Evolutionary conservation across 2,888 invertebrate genomes (phyloP), one percentile per base, ranked within the genome.

Genomic region (Pyralis farinalis): DNA sequence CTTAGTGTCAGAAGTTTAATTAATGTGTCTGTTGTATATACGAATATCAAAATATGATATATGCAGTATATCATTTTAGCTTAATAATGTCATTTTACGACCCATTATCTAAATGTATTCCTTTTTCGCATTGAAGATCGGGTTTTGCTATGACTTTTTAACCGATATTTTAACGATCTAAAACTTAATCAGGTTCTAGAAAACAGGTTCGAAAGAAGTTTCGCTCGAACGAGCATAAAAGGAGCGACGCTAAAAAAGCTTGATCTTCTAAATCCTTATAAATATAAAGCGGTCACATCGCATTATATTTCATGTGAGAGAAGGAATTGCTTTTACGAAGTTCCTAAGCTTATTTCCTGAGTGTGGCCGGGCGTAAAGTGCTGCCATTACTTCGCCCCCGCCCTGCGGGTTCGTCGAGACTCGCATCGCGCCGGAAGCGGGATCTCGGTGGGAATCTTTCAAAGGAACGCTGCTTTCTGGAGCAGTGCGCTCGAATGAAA

Each of bases 281-380:
- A 84, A 85, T 85, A 84, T 79, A 76, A 75, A 84, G 75, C 77
- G 80, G 79, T 80, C 83, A 76, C 76, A 73, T 69, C 68, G 73
- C 73, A 70, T 85, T 83, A 87, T 86, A 87, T 86, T 86, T 86
- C 81, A 84, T 82, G 76, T 78, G 83, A 51, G 80, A 83, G 79
- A 56, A 71, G 77, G 69, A 86, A 86, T 86, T 81, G 86, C 88
- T 88, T 87, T 88, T 86, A 88, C 74, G 77, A 75, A 86, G 84
- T 87, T 86, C 77, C 78, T 83, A 84, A 87, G 88, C 87, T 88
- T 87, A 88, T 87, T 88, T 87, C 87, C 87, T 81, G 83, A 70
- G 78, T 75, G 79, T 76, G 77, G 77, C 70, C 66, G 81, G 73
- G 82, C 65, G 80, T 82, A 84, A 87, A 87, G 87, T 87, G 86